A percentile compares a stretch with the other conserved stretches of the same genome.
Evolutionary conservation across 1,140 invertebrate genomes (phyloP).

Genomic region (Lutraria rhynchaena): DNA sequence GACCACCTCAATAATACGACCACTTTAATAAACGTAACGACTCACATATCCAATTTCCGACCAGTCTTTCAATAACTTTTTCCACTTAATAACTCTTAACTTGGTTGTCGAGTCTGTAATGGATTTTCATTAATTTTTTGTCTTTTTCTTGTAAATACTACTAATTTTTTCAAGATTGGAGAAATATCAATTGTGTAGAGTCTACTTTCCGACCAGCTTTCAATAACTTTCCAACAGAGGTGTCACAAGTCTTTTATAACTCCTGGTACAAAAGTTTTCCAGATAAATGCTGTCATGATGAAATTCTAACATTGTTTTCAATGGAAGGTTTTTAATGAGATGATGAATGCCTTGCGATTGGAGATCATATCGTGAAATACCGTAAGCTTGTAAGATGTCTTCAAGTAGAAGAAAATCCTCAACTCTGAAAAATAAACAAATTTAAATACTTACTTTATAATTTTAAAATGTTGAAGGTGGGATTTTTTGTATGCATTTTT

Average conservation of each 20-base stretch:
- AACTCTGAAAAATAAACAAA: constrained; percentile 24
- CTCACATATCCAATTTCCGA: too few relatives aligned
- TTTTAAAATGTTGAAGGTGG: too few relatives aligned
- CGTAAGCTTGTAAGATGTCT: constrained; percentile 5
- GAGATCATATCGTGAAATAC: background rate
- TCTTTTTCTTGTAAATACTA: background rate
- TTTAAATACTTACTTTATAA: background rate
- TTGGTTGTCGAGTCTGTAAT: too few relatives aligned
- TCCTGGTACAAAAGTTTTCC: background rate
- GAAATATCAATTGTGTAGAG: constrained; percentile 26
- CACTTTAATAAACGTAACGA: too few relatives aligned
- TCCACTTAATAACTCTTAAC: too few relatives aligned
- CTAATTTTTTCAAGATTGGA: constrained; percentile 22
- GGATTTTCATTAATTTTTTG: background rate
- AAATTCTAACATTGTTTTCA: constrained; percentile 8
- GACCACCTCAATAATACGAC: too few relatives aligned
- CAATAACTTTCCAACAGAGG: background rate
- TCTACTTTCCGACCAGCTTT: constrained; percentile 29
- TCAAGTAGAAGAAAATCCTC: constrained; percentile 27
- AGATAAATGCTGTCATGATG: constrained; percentile 24
- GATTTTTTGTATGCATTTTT: too few relatives aligned
- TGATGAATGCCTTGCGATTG: constrained; percentile 20
- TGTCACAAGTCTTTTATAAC: background rate
- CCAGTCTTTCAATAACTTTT: too few relatives aligned
- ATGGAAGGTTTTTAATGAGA: constrained; percentile 22